A percentile compares a stretch with the other conserved stretches of the same genome.
phyloP scores from a whole-genome alignment of 2,113 vertebrate species.

The Macrotis lagotis region DNA sequence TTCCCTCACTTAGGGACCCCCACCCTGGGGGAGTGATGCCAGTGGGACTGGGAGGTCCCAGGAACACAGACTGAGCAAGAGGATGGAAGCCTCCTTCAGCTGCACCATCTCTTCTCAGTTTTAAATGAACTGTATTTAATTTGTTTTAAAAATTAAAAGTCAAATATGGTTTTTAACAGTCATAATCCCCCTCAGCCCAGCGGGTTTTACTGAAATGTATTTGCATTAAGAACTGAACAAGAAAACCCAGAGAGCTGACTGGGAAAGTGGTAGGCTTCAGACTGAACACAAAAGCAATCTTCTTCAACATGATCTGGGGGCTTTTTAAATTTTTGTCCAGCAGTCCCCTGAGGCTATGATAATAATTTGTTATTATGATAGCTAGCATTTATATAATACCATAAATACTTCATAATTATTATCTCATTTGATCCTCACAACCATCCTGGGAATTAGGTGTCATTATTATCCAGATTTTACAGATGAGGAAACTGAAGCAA shows the following conservation, averaged over 20 bases:
- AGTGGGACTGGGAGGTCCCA: neutral
- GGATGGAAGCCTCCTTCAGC: constrained; percentile 56
- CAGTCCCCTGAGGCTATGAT: neutral
- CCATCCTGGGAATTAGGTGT: neutral
- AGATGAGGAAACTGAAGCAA: neutral
- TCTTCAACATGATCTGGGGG: neutral
- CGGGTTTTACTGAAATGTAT: constrained; percentile 27
- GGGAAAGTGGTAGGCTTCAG: neutral
- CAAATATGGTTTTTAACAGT: constrained; percentile 83
- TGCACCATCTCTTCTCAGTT: constrained; percentile 79
- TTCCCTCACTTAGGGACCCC: constrained; percentile 29
- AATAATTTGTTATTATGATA: neutral
- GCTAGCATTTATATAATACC: neutral
- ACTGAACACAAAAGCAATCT: neutral
- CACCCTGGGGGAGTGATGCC: neutral
- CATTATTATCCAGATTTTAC: neutral
- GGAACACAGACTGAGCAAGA: constrained; percentile 30
- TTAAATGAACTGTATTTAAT: constrained; percentile 85
- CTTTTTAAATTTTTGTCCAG: neutral
- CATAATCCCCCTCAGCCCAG: constrained; percentile 65
- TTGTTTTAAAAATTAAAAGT: constrained; percentile 83
- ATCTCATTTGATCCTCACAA: neutral
- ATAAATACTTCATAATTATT: neutral
- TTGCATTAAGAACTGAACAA: neutral
- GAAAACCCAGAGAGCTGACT: neutral